Evolutionary conservation across 2,797 vertebrate species (phyloP).

Genomic region (Pempheris klunzingeri): DNA sequence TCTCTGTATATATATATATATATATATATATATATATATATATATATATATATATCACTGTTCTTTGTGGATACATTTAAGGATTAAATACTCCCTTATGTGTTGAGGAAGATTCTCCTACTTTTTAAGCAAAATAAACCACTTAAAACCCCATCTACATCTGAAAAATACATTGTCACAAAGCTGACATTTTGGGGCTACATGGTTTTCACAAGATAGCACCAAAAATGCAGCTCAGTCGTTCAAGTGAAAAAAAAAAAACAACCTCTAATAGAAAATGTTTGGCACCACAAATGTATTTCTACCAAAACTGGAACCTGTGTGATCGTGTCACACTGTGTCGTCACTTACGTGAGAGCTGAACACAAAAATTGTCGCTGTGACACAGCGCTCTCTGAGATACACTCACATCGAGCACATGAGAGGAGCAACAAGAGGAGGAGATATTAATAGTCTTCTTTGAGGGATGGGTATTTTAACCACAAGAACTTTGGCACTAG

Average conservation of each 20-base stretch:
- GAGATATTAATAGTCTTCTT: conserved; percentile 29
- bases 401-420: neutral
- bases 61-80: neutral
- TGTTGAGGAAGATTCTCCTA: neutral
- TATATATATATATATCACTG: too few species aligned
- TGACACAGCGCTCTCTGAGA: too few species aligned
- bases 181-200: neutral
- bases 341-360: neutral
- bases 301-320: neutral
- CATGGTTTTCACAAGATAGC: neutral
- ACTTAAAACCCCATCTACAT: neutral
- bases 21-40: too few species aligned
- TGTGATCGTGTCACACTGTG: conserved; percentile 4
- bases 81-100: neutral
- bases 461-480: conserved; percentile 18
- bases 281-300: neutral
- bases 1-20: too few species aligned
- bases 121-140: neutral
- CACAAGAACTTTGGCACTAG: too few species aligned
- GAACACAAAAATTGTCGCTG: neutral
- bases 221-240: neutral
- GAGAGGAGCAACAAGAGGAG: conserved; percentile 20
- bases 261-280: neutral
- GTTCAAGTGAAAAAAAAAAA: neutral
- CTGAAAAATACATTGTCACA: neutral